A percentile compares a stretch with the other conserved stretches of the same genome.
Evolutionary conservation across 2,113 vertebrate genomes (phyloP).

Genomic region (Saguinus imperator): DNA sequence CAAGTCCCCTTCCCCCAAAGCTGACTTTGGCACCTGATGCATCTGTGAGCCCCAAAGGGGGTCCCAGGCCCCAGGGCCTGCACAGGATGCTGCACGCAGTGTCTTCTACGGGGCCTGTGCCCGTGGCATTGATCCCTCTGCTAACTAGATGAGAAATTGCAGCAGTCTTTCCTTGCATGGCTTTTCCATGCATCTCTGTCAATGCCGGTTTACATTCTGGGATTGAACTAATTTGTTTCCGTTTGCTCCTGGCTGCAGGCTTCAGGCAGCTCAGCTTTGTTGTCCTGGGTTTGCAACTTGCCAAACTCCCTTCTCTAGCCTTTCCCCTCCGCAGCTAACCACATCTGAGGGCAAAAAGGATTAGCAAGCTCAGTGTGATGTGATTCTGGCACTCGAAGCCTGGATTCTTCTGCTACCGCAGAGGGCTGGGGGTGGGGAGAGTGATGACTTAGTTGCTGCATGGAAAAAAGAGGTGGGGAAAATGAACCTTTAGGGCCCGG

Average conservation of each 20-base stretch:
- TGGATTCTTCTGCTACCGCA: conserved; percentile 12
- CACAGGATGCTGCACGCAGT: fast-evolving
- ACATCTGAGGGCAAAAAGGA: conserved; percentile 92
- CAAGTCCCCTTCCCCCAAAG: fast-evolving
- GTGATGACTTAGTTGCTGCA: not conserved
- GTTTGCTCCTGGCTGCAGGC: conserved; percentile 93
- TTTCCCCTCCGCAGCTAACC: conserved; percentile 83
- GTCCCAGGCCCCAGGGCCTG: not conserved
- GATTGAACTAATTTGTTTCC: conserved; percentile 93
- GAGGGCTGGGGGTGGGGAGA: not conserved
- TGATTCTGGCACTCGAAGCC: conserved; percentile 78
- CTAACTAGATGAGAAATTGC: conserved; percentile 83
- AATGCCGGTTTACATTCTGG: conserved; percentile 84
- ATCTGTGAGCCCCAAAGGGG: not conserved
- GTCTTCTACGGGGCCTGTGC: not conserved
- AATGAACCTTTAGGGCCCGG: not conserved
- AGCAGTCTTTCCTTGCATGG: conserved; percentile 77
- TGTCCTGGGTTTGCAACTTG: conserved; percentile 88
- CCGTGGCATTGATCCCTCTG: conserved; percentile 60
- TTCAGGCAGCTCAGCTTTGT: conserved; percentile 88
- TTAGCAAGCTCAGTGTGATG: conserved; percentile 92
- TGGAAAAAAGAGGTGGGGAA: not conserved
- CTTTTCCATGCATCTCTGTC: conserved; percentile 85
- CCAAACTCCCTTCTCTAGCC: conserved; percentile 72
- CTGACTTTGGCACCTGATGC: not conserved